A percentile compares a stretch with the other conserved stretches of the same genome.
phyloP scores from a whole-genome alignment of 2,797 vertebrate genomes.

The Podargus strigoides region DNA sequence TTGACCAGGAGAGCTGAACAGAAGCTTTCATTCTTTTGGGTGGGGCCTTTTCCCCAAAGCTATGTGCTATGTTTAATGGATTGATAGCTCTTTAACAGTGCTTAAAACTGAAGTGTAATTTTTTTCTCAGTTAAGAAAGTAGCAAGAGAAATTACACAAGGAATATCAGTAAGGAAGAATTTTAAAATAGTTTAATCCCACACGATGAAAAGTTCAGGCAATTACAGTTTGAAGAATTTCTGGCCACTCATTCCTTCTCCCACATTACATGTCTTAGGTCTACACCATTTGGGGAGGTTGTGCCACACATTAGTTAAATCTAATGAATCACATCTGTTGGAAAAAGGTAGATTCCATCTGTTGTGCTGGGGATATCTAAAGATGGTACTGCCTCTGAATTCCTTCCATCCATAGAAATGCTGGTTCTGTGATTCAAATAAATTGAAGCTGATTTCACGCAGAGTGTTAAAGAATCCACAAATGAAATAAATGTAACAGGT shows the following conservation, averaged over 20 bases:
- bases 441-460: not conserved
- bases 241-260: not conserved
- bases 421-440: not conserved
- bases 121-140: not conserved
- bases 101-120: not conserved
- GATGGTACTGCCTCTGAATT: not conserved
- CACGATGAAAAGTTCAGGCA: not conserved
- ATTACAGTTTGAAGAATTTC: not conserved
- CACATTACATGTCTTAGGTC: not conserved
- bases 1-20: not conserved
- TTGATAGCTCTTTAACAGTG: not conserved
- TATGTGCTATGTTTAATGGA: not conserved
- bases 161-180: not conserved
- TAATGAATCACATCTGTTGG: not conserved
- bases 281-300: not conserved
- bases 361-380: not conserved
- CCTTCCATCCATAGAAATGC: not conserved
- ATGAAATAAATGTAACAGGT: not conserved
- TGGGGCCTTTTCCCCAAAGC: not conserved
- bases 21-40: not conserved
- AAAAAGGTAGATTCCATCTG: not conserved
- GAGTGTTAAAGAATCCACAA: not conserved
- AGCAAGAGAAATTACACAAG: not conserved
- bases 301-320: not conserved
- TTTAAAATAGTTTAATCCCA: not conserved